A percentile compares a stretch with the other conserved stretches of the same genome.
Conservation (phyloP, 2,888 invertebrate species). For the Drosophila acutilabella region DNA sequence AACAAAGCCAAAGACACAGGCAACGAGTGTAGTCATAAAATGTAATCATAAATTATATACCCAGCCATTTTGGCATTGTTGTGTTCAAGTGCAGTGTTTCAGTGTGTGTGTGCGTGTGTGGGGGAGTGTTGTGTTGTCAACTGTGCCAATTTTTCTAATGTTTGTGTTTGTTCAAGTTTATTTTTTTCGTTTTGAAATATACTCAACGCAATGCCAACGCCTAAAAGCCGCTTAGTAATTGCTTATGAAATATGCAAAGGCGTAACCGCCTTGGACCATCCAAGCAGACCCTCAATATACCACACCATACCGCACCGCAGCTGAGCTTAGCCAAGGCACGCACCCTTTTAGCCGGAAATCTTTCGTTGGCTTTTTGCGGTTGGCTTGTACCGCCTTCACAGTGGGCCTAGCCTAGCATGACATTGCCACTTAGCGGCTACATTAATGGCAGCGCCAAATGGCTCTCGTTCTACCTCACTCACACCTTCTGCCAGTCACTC, state of each 20-base stretch:
- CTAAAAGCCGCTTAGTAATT: slow-evolving; percentile 80
- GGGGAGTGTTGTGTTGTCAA: slow-evolving; percentile 57
- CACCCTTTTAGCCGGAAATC: slow-evolving; percentile 73
- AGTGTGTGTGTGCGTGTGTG: slow-evolving; percentile 2
- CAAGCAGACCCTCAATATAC: slow-evolving; percentile 13
- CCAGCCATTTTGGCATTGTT: slow-evolving; percentile 59
- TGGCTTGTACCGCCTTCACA: slow-evolving; percentile 18
- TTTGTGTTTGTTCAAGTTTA: slow-evolving; percentile 14
- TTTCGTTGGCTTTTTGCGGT: slow-evolving; percentile 64
- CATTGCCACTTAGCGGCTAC: slow-evolving; percentile 81
- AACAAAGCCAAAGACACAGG: slow-evolving; percentile 38
- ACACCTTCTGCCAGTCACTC: not conserved
- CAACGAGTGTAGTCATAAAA: slow-evolving; percentile 64
- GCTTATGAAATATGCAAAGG: slow-evolving; percentile 83
- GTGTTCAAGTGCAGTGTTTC: slow-evolving; percentile 40
- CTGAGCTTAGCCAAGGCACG: slow-evolving; percentile 45
- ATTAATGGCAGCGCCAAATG: slow-evolving; percentile 79
- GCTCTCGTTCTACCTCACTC: slow-evolving; percentile 22
- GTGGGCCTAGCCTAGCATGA: slow-evolving; percentile 74
- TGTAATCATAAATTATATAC: slow-evolving; percentile 76
- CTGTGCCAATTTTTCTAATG: slow-evolving; percentile 53
- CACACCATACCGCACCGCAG: not conserved
- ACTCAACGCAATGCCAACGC: slow-evolving; percentile 54
- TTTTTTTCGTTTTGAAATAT: slow-evolving; percentile 43
- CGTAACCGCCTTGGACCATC: slow-evolving; percentile 51